Conservation (phyloP, 2,113 vertebrate species). For the Gulo gulo region DNA sequence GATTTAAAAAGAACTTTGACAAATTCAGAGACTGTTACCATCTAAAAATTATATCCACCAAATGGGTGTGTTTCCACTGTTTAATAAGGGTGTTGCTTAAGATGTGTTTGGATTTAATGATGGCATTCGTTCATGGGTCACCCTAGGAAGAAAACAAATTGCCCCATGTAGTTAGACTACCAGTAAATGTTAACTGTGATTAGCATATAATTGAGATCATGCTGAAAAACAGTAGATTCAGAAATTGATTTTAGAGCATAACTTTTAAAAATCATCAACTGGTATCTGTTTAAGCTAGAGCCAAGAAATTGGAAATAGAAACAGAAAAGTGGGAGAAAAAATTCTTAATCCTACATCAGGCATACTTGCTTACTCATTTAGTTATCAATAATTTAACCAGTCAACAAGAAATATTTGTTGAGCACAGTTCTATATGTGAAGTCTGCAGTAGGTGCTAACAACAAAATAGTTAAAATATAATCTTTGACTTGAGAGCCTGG, state of each 20-base stretch:
- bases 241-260: slow-evolving; percentile 59
- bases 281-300: not conserved
- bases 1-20: slow-evolving; percentile 43
- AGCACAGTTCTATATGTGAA: not conserved
- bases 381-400: slow-evolving; percentile 44
- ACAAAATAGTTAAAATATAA: not conserved
- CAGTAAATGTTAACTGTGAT: slow-evolving; percentile 29
- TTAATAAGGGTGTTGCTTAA: slow-evolving; percentile 36
- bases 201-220: slow-evolving; percentile 60
- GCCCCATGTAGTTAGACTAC: not conserved
- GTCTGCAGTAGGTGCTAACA: not conserved
- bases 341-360: not conserved
- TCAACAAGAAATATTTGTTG: not conserved
- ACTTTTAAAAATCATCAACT: not conserved
- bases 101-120: slow-evolving; percentile 50
- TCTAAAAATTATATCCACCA: slow-evolving; percentile 49
- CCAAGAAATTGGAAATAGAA: slow-evolving; percentile 49
- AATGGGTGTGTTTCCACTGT: slow-evolving; percentile 21
- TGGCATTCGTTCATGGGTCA: slow-evolving; percentile 34
- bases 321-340: not conserved
- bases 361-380: not conserved
- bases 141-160: slow-evolving; percentile 54
- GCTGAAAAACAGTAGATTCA: slow-evolving; percentile 44
- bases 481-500: not conserved
- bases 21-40: slow-evolving; percentile 40